Evolutionary conservation across 2,113 vertebrate genomes (phyloP), one percentile per base, ranked within the genome.

Genomic region (Rhineura floridana): DNA sequence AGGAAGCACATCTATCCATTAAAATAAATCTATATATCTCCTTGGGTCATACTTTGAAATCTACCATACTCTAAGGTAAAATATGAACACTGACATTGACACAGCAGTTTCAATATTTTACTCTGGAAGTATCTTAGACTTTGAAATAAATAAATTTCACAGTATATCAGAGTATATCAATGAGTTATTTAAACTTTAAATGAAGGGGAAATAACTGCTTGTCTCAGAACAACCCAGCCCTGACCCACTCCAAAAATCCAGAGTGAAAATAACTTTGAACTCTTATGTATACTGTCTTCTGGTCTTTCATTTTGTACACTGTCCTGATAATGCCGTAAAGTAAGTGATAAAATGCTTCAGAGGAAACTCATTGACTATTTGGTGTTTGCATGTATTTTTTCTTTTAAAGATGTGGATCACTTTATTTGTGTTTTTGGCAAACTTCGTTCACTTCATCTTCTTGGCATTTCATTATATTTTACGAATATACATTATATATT

Each of bases 391-490:
- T 88, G 46, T 78, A 39, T 28, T 76, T 85, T 92, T 91, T 76
- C 95, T 94, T 94, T 48, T 92, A 93, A 84, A 95, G 88, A 96
- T 96, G 93, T 94, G 93, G 96, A 96, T 95, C 95, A 93, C 91
- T 97, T 97, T 93, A 92, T 88, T 78, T 86, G 89, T 93, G 94
- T 96, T 97, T 97, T 97, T 95, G 92, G 96, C 94, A 97, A 97
- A 96, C 95, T 96, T 96, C 92, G 90, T 96, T 97, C 96, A 96
- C 96, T 97, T 97, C 93, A 96, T 97, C 96, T 97, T 96, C 95
- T 95, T 97, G 97, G 95, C 95, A 96, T 96, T 97, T 97, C 96
- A 97, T 97, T 97, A 97, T 96, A 97, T 95, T 97, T 97, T 97
- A 96, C 87, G 79, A 97, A n/a, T n/a, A n/a, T n/a, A n/a, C n/a